Conservation (phyloP, 92 coral and sea anemone species). For the Zoanthus sociatus region DNA sequence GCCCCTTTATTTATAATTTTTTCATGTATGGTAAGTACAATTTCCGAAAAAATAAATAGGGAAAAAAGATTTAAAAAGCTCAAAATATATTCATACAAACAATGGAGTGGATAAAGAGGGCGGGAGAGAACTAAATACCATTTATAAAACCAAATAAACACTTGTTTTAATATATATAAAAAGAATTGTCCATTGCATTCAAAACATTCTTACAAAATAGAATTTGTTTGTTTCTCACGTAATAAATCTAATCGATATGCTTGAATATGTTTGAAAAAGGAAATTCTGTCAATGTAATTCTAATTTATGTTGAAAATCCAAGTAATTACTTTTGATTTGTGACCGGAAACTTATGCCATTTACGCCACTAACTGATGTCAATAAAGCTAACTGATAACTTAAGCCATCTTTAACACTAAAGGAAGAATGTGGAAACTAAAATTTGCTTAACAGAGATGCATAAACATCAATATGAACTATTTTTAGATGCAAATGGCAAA, state of each 20-base stretch:
- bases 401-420: not conserved
- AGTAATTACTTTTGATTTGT: slow-evolving; percentile 11
- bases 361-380: slow-evolving; percentile 25
- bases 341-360: slow-evolving; percentile 43
- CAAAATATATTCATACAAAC: not conserved
- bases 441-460: not conserved
- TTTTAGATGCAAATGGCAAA: slow-evolving; percentile 3
- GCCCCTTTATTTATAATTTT: too few relatives aligned
- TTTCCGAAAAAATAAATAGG: too few relatives aligned
- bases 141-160: not conserved
- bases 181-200: not conserved
- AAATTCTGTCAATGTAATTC: not conserved
- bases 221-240: not conserved
- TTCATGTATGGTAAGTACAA: too few relatives aligned
- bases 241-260: not conserved
- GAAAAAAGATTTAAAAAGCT: too few relatives aligned
- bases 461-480: too few relatives aligned
- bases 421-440: not conserved
- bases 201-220: not conserved
- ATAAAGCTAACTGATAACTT: not conserved
- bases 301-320: slow-evolving; percentile 13
- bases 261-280: not conserved
- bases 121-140: not conserved
- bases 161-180: not conserved
- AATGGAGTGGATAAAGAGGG: not conserved